Evolutionary conservation across 2,888 invertebrate genomes (phyloP).

Genomic region (Limnephilus marmoratus): DNA sequence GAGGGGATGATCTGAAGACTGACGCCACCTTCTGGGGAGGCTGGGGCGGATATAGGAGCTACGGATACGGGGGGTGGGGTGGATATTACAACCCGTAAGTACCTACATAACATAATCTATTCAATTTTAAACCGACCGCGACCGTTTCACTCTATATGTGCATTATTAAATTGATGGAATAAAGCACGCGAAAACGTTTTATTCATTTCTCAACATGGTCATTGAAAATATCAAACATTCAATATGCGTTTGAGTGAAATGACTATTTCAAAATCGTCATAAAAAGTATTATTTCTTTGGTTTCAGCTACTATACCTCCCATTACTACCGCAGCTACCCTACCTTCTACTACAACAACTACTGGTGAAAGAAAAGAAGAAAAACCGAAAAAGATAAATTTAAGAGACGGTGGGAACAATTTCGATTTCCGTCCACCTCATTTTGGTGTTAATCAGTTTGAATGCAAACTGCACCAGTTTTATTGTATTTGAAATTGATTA

Average conservation of each 20-base stretch:
- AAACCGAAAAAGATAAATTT: background rate
- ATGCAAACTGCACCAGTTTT: too few species aligned
- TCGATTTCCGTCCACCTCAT: background rate
- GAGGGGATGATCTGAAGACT: conserved; percentile 66
- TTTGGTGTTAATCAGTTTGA: background rate
- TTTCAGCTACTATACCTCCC: background rate
- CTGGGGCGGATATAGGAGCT: conserved; percentile 69
- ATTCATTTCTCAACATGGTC: background rate
- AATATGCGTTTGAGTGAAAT: background rate
- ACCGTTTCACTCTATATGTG: too few species aligned
- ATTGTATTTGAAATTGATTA: too few species aligned
- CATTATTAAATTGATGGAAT: too few species aligned
- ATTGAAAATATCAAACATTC: background rate
- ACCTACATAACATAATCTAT: background rate
- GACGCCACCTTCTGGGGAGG: conserved; percentile 67
- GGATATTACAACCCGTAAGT: conserved; percentile 68
- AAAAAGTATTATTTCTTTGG: background rate
- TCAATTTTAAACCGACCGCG: background rate
- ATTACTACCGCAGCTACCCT: background rate
- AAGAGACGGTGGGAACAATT: background rate
- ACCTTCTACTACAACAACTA: background rate
- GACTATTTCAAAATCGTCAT: background rate
- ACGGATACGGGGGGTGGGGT: conserved; percentile 64
- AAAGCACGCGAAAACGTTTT: background rate
- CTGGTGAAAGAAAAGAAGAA: background rate